Base-by-base conservation (phyloP, 1,140 invertebrate genomes). In the Cecropterus lyciades region DNA sequence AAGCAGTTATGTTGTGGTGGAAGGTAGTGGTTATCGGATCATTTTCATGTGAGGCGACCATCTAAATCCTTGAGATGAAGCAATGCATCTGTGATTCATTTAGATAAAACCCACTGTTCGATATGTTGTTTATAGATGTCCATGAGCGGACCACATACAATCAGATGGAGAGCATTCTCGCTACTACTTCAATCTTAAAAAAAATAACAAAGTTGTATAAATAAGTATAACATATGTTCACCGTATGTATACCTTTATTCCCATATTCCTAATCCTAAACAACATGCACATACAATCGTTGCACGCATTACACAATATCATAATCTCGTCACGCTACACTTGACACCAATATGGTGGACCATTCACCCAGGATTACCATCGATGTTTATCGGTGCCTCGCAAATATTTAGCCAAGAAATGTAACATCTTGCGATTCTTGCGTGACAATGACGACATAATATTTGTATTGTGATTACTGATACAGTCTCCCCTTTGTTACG, bases 301-400 rank as follows among this genome's bases (percentile, higher is more conserved):
- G 60, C 72, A 70, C 55, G 65, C 72, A 71, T 80, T 82, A 72
- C 77, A 80, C 77, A 79, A 82, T 74, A 71, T 78, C 64, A 74
- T 82, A 78, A 82, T 80, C 73, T 69, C 49, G 60, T 73, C 77
- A 82, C 77, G 80, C 42, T 72, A 80, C 80, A 80, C 80, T 82
- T 82, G 77, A 80, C 72, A 63, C 73, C 69, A 80, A 82, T 82
- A 69, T 70, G 63, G n/a, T 30, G 52, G 45, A 49, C 65, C 64
- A 73, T 77, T 77, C 67, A 73, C 42, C 56, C 14, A 49, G 73
- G 79, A 82, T 82, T 82, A 82, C 65, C 48, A 14, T 46, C 52
- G 79, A 82, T 82, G 67, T 71, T 79, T 77, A 82, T 82, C 79
- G 71, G 40, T 60, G 46, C 49, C 49, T 69, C 15, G 70, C 69